A percentile compares a stretch with the other conserved stretches of the same genome.
phyloP scores from a whole-genome alignment of 2,888 invertebrate species.

The Stenodema calcarata region DNA sequence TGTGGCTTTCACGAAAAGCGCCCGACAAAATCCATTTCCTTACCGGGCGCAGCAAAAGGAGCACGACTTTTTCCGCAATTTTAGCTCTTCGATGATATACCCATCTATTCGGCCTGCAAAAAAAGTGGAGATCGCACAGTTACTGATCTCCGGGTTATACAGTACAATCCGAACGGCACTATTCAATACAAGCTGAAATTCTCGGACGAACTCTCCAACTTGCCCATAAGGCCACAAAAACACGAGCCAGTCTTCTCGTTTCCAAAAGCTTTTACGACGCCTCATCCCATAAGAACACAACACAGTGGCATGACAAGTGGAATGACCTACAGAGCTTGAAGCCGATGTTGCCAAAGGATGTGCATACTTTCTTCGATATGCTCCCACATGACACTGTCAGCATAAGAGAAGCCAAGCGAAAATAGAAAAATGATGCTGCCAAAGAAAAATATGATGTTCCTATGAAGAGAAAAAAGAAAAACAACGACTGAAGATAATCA shows the following conservation, averaged over 20 bases:
- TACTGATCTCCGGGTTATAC: neutral
- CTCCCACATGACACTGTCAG: neutral
- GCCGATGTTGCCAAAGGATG: neutral
- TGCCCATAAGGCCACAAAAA: neutral
- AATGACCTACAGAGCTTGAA: neutral
- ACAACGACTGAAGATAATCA: too few species aligned
- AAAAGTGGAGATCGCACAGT: neutral
- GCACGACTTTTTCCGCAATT: neutral
- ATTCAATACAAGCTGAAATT: neutral
- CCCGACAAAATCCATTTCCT: slow-evolving; percentile 29
- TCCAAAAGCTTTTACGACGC: neutral
- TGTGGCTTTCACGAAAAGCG: slow-evolving; percentile 41
- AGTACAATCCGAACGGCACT: neutral
- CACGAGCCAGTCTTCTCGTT: neutral
- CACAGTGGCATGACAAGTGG: neutral
- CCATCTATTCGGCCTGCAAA: neutral
- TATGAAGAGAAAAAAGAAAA: too few species aligned
- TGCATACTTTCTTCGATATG: neutral
- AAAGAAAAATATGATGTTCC: too few species aligned
- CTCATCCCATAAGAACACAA: too few species aligned
- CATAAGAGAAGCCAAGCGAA: neutral
- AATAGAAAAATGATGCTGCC: neutral
- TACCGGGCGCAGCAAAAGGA: neutral
- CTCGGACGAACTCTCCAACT: neutral
- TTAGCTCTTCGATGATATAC: neutral